Percentiles rank a stretch among this genome's conserved stretches.
phyloP scores from a whole-genome alignment of 64 coral and sea anemone genomes.

The Montipora sp. region DNA sequence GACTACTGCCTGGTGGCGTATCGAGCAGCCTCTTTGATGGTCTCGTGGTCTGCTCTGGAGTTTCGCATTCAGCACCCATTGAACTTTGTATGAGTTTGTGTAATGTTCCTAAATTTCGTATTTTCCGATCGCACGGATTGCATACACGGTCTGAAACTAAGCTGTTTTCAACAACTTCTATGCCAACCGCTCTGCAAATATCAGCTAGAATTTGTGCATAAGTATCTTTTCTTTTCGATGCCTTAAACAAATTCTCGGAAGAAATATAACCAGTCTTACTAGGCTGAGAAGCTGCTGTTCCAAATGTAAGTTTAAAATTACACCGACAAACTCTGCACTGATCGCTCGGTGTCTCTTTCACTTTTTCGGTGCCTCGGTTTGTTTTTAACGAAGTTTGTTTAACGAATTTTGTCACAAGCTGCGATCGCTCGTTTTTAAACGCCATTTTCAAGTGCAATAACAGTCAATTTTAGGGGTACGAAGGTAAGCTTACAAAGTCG shows the following conservation, averaged over 20 bases:
- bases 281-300: neutral
- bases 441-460: neutral
- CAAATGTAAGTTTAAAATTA: conserved; percentile 3
- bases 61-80: neutral
- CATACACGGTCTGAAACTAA: conserved; percentile 33
- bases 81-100: neutral
- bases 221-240: conserved; percentile 26
- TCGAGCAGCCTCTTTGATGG: conserved; percentile 35
- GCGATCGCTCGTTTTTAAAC: neutral
- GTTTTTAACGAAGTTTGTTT: no score
- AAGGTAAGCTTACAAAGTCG: neutral
- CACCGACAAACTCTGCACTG: conserved; percentile 41
- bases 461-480: neutral
- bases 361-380: neutral
- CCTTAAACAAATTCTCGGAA: conserved; percentile 54
- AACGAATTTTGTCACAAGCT: neutral
- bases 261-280: conserved; percentile 11
- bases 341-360: neutral
- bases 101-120: conserved; percentile 28
- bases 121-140: conserved; percentile 62
- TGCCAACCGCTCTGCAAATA: conserved; percentile 29
- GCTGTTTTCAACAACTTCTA: conserved; percentile 43
- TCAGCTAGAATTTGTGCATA: conserved; percentile 22
- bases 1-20: conserved; percentile 43
- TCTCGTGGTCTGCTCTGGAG: conserved; percentile 14